Evolutionary conservation across 2,888 invertebrate species (phyloP), one percentile per base, ranked within the genome.

Genomic region (Cartodere bifasciata): DNA sequence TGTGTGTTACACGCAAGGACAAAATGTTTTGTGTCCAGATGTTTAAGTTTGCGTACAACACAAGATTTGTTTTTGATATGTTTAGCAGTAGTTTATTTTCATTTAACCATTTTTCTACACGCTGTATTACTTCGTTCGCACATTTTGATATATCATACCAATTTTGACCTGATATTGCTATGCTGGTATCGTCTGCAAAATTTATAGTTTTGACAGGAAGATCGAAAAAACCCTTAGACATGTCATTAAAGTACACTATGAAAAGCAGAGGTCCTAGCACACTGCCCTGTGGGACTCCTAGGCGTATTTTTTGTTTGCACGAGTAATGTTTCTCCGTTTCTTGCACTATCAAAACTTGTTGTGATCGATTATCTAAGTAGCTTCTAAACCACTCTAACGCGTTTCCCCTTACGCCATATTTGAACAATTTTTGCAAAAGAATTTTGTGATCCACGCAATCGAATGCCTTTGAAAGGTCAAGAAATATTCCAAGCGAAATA

Each of bases 401-500:
- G 17, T 17, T 16, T 3, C 21, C 25, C 20, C 34, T 24, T 13
- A 34, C 20, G 12, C 29, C 29, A 9, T 17, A 29, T 10, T 13
- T 13, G 23, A 25, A 24, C 3, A 34, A 22, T 22, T 28, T 28
- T 16, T 29, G 16, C 10, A 25, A 21, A 16, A 34, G 21, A 13
- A 24, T 29, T 13, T 25, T 11, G 13, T 34, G 34, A 9, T 30
- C 29, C 4, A 30, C 29, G 5, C 10, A 29, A 12, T 34, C 34
- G n/a, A 34, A 34, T 21, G 24, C 34, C 7, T 34, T 34, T 2
- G 20, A 29, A 3, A 34, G 13, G 17, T 34, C 34, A n/a, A 34
- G 21, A 14, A 29, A 34, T 16, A 29, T 7, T 20, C 17, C 29
- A 15, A 11, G 4, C 14, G 29, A 16, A 20, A 29, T 20, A 7